Conservation (phyloP, 2,113 vertebrate genomes). For the Sapayoa aenigma region DNA sequence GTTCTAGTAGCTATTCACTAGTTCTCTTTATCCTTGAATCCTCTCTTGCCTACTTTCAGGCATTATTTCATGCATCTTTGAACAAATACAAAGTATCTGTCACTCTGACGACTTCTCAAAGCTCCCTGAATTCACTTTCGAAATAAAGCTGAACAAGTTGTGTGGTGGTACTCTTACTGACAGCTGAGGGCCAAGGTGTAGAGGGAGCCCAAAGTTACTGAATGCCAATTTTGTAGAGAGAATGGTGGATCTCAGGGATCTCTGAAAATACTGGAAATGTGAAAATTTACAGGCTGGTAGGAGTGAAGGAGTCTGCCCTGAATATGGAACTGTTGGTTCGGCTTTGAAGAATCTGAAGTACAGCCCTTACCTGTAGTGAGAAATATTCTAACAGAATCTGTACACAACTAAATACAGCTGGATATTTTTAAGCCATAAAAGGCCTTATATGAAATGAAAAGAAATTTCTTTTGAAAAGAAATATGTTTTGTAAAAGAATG, state of each 20-base stretch:
- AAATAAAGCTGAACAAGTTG: background rate
- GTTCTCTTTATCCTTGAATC: conserved; percentile 8
- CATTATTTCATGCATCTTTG: conserved; percentile 28
- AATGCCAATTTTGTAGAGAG: background rate
- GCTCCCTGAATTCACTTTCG: background rate
- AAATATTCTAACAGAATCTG: background rate
- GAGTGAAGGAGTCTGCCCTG: background rate
- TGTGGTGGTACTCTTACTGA: background rate
- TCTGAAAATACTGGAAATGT: background rate
- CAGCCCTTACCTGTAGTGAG: background rate
- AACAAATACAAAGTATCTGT: conserved; percentile 16
- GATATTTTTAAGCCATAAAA: background rate
- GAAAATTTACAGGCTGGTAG: background rate
- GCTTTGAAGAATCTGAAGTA: background rate
- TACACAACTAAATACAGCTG: background rate
- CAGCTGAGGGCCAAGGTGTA: background rate
- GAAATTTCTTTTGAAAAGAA: no score
- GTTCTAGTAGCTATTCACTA: background rate
- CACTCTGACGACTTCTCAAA: background rate
- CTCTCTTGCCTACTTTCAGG: background rate
- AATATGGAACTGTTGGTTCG: background rate
- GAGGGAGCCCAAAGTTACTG: background rate
- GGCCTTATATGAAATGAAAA: no score
- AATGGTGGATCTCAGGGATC: background rate
- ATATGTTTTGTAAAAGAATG: background rate